Percentiles rank a stretch among this genome's conserved stretches.
Evolutionary conservation across 2,888 invertebrate species (phyloP).

Genomic region (Merodon equestris): DNA sequence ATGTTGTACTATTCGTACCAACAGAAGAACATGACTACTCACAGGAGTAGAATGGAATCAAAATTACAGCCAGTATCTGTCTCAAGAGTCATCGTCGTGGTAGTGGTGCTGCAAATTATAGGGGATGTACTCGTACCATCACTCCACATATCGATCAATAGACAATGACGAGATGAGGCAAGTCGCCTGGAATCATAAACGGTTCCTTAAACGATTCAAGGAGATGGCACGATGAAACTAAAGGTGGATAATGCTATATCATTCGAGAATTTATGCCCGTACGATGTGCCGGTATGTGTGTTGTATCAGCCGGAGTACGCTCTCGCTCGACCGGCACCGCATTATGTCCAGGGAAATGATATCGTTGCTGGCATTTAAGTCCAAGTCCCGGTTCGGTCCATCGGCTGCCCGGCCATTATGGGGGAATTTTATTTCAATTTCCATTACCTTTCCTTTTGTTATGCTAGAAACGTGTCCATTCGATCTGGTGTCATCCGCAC

Average conservation of each 20-base stretch:
- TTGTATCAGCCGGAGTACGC: constrained; percentile 31
- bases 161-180: constrained; percentile 61
- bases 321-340: constrained; percentile 24
- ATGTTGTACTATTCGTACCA: constrained; percentile 40
- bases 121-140: constrained; percentile 42
- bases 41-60: constrained; percentile 54
- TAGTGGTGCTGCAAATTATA: constrained; percentile 53
- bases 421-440: constrained; percentile 68
- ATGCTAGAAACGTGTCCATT: constrained; percentile 63
- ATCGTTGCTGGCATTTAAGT: constrained; percentile 41
- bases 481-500: constrained; percentile 10
- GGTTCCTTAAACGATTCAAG: constrained; percentile 73
- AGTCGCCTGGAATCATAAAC: constrained; percentile 74
- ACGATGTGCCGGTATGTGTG: constrained; percentile 63
- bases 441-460: constrained; percentile 68
- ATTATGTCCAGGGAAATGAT: constrained; percentile 55
- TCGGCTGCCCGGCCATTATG: constrained; percentile 56
- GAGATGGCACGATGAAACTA: constrained; percentile 59
- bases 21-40: constrained; percentile 56
- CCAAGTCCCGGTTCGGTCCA: constrained; percentile 26
- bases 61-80: constrained; percentile 57
- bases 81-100: constrained; percentile 4
- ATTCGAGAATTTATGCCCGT: constrained; percentile 67
- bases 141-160: not conserved
- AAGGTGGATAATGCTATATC: constrained; percentile 63